A percentile compares a stretch with the other conserved stretches of the same genome.
These are phyloP conservation scores for Cyprinodon brontotheroides DNA, from an alignment of 2,113 vertebrate species.

Conservation along the genomic window DNA sequence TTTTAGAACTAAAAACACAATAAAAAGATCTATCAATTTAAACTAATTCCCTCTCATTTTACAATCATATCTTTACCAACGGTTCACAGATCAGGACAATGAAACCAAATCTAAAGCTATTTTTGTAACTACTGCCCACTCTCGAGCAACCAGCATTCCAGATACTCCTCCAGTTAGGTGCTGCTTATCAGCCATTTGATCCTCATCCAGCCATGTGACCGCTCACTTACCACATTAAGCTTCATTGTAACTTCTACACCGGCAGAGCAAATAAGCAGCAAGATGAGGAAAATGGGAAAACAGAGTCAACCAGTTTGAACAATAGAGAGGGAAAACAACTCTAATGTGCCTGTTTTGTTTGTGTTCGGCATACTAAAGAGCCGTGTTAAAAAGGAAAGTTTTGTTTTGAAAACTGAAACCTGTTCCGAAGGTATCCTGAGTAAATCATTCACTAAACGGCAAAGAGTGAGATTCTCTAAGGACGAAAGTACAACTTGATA, in stretches of 20 bases:
- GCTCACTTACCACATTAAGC: constrained; percentile 50
- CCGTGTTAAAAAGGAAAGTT: background rate
- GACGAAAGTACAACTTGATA: constrained; percentile 73
- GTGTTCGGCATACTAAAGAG: background rate
- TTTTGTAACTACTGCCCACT: background rate
- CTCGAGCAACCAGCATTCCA: constrained; percentile 11
- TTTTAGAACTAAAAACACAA: constrained; percentile 15
- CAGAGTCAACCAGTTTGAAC: constrained; percentile 24
- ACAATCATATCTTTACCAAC: background rate
- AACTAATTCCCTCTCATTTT: background rate
- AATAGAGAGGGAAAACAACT: background rate
- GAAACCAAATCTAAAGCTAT: background rate
- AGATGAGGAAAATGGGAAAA: constrained; percentile 54
- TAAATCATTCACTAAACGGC: constrained; percentile 77
- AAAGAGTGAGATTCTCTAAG: constrained; percentile 63
- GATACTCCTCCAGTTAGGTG: background rate
- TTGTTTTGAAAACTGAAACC: constrained; percentile 31
- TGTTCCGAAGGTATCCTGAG: constrained; percentile 22
- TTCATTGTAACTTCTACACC: constrained; percentile 51
- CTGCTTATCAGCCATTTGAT: constrained; percentile 32
- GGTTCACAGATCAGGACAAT: background rate
- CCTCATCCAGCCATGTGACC: constrained; percentile 61
- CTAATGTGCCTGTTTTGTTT: background rate
- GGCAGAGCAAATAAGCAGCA: constrained; percentile 20
- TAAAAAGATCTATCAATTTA: background rate